phyloP scores from a whole-genome alignment of 2,888 invertebrate species.

The Rhopalosiphum nymphaeae region DNA sequence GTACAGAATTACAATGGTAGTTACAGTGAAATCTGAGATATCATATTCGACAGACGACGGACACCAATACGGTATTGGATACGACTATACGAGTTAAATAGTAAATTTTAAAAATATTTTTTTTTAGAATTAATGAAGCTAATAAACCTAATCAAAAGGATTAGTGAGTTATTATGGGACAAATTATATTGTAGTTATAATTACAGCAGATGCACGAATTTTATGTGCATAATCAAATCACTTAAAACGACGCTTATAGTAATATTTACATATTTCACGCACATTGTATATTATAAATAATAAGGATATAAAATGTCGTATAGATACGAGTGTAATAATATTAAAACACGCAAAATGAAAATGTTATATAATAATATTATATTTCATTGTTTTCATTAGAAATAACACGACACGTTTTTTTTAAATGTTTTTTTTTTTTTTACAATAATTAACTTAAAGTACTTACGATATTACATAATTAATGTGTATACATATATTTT shows the following conservation, averaged over 20 bases:
- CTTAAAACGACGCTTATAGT: neutral
- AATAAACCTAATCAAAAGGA: neutral
- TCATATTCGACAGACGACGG: no score
- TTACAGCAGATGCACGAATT: neutral
- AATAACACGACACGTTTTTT: neutral
- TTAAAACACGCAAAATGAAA: neutral
- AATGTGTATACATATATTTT: neutral
- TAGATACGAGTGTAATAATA: neutral
- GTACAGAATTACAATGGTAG: neutral
- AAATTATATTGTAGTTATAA: neutral
- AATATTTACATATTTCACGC: neutral
- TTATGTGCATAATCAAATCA: neutral
- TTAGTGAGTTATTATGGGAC: neutral
- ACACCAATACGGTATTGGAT: no score
- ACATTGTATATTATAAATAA: neutral
- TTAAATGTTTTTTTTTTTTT: neutral
- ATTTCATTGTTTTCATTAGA: neutral
- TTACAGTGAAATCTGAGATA: no score
- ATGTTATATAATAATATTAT: neutral
- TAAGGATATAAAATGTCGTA: neutral
- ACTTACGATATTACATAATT: neutral
- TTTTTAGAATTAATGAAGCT: neutral
- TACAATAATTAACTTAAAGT: conserved; percentile 5
- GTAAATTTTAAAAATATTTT: neutral
- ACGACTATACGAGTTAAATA: no score